Evolutionary conservation across 2,888 invertebrate species (phyloP).

Genomic region (Andricus curvator): DNA sequence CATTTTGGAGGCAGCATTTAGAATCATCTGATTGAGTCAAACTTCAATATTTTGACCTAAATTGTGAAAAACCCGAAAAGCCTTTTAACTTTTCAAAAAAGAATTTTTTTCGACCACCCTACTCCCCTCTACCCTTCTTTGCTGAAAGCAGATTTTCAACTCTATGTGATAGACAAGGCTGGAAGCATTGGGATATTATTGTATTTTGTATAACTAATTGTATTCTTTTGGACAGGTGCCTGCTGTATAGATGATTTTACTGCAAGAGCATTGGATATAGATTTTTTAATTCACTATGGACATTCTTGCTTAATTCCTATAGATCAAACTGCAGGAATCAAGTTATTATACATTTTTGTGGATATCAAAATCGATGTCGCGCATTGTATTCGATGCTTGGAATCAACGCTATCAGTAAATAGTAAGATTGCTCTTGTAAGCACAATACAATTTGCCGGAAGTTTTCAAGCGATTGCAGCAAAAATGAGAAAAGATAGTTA

Average conservation of each 20-base stretch:
- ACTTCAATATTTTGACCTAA: too few species aligned
- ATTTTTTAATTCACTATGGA: conserved; percentile 97
- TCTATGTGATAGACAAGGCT: too few species aligned
- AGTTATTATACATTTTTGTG: conserved; percentile 98
- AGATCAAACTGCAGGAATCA: conserved; percentile 90
- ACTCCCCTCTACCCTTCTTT: too few species aligned
- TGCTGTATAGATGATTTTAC: conserved; percentile 99
- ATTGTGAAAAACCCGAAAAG: too few species aligned
- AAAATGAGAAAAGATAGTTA: conserved; percentile 86
- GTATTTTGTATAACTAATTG: not conserved
- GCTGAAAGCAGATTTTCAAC: too few species aligned
- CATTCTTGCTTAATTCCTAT: conserved; percentile 97
- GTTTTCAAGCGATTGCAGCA: conserved; percentile 89
- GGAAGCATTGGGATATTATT: too few species aligned
- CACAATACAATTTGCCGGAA: conserved; percentile 98
- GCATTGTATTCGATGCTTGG: conserved; percentile 95
- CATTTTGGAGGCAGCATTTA: too few species aligned
- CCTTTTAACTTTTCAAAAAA: too few species aligned
- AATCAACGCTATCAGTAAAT: conserved; percentile 84
- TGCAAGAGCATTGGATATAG: conserved; percentile 92
- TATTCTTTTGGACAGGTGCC: conserved; percentile 81
- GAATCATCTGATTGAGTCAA: too few species aligned
- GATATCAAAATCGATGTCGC: conserved; percentile 97
- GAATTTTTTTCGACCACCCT: too few species aligned
- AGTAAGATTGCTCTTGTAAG: conserved; percentile 92